These are phyloP conservation scores for Drosophila kambysellisi DNA, from an alignment of 2,888 invertebrate genomes.

Conservation along the genomic window DNA sequence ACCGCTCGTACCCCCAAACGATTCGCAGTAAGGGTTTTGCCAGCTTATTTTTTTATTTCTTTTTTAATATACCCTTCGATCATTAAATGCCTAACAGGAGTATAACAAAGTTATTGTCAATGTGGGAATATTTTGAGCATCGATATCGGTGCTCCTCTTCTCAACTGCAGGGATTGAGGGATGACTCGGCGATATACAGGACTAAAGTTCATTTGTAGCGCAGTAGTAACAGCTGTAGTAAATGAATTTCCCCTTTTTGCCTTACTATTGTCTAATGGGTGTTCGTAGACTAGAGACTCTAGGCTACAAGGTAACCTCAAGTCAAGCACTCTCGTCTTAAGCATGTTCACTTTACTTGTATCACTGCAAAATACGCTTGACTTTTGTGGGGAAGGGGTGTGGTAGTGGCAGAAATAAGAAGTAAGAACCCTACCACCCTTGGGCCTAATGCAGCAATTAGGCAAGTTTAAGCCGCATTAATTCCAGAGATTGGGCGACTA, in stretches of 20 bases:
- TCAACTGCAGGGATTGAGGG: neutral
- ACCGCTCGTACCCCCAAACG: neutral
- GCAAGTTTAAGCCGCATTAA: slow-evolving; percentile 73
- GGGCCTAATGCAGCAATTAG: slow-evolving; percentile 67
- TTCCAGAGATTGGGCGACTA: slow-evolving; percentile 65
- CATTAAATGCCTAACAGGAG: neutral
- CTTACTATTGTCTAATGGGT: no score
- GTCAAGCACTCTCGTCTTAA: neutral
- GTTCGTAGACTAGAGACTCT: neutral
- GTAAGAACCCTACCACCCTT: slow-evolving; percentile 1
- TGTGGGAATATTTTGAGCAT: neutral
- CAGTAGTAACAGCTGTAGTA: neutral
- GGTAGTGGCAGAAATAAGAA: neutral
- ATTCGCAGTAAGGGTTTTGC: slow-evolving; percentile 4
- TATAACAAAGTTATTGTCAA: neutral
- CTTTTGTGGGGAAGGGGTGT: neutral
- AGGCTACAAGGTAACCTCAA: neutral
- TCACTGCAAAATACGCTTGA: slow-evolving; percentile 6
- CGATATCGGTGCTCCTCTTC: neutral
- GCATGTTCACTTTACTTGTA: slow-evolving; percentile 1
- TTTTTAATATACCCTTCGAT: slow-evolving; percentile 3
- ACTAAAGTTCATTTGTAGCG: neutral
- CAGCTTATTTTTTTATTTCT: neutral
- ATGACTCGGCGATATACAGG: neutral
- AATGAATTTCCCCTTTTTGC: neutral